These are phyloP conservation scores for Semicossyphus pulcher DNA, from an alignment of 2,113 vertebrate genomes.

Conservation along the genomic window DNA sequence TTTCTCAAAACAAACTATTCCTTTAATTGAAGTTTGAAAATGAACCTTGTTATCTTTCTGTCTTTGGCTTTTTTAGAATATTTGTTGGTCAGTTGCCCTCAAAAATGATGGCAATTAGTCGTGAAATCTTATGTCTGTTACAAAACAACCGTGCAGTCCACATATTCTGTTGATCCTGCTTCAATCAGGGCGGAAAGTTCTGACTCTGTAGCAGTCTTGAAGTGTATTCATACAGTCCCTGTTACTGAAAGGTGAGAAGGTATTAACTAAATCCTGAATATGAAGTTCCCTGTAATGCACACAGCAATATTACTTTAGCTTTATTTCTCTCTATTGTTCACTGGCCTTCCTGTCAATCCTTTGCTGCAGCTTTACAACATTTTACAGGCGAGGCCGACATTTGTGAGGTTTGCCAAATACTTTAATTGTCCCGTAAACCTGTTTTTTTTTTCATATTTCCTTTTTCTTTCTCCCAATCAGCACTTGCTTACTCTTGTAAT, in stretches of 20 bases:
- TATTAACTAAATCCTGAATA: conserved; percentile 38
- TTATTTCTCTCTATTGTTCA: conserved; percentile 40
- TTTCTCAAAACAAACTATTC: conserved; percentile 9
- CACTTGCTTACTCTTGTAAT: conserved; percentile 49
- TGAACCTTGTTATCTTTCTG: conserved; percentile 7
- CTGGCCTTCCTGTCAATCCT: conserved; percentile 25
- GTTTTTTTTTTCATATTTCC: conserved; percentile 57
- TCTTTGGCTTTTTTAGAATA: background rate
- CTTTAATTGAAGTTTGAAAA: no score
- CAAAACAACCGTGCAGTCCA: conserved; percentile 14
- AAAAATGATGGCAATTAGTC: background rate
- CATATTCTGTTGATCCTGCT: background rate
- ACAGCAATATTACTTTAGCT: conserved; percentile 20
- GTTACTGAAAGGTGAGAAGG: conserved; percentile 18
- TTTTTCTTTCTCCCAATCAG: conserved; percentile 51
- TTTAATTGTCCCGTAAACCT: conserved; percentile 76
- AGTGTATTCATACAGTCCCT: conserved; percentile 48
- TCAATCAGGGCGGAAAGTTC: conserved; percentile 34
- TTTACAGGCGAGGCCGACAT: conserved; percentile 52
- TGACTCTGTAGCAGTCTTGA: conserved; percentile 23
- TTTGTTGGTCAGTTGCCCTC: background rate
- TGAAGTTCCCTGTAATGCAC: conserved; percentile 23
- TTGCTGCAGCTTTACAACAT: conserved; percentile 49
- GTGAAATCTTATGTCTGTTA: conserved; percentile 19
- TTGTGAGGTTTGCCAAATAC: conserved; percentile 78